phyloP scores from a whole-genome alignment of 2,888 invertebrate genomes.

The Opisthograptis luteolata region DNA sequence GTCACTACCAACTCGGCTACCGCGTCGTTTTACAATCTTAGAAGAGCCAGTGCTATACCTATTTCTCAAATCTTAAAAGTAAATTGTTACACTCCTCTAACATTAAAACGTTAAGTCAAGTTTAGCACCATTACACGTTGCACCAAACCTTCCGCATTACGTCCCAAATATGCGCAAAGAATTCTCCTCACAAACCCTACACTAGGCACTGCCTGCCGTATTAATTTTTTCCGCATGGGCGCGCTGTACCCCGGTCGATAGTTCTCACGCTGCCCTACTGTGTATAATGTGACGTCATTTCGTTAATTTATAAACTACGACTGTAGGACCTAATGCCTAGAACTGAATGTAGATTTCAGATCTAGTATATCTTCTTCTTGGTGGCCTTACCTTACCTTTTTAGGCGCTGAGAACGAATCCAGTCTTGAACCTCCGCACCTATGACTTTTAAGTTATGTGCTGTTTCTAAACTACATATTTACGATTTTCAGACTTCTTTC shows the following conservation, averaged over 20 bases:
- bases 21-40: too few species aligned
- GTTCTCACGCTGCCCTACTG: conserved; percentile 49
- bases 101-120: not conserved
- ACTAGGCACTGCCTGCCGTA: conserved; percentile 5
- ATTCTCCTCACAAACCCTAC: not conserved
- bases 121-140: not conserved
- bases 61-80: too few species aligned
- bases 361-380: too few species aligned
- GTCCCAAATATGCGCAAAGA: not conserved
- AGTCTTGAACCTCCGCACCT: too few species aligned
- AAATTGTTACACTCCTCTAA: too few species aligned
- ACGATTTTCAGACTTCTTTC: too few species aligned
- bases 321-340: not conserved
- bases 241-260: conserved; percentile 58
- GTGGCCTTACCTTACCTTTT: too few species aligned
- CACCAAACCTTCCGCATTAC: conserved; percentile 14
- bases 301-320: conserved; percentile 39
- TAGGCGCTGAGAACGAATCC: too few species aligned
- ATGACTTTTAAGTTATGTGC: too few species aligned
- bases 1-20: too few species aligned
- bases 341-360: not conserved
- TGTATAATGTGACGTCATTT: conserved; percentile 51
- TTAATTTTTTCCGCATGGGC: conserved; percentile 54
- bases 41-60: too few species aligned
- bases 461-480: too few species aligned